Conservation (phyloP, 2,888 invertebrate species). For the Drosophila colorata region DNA sequence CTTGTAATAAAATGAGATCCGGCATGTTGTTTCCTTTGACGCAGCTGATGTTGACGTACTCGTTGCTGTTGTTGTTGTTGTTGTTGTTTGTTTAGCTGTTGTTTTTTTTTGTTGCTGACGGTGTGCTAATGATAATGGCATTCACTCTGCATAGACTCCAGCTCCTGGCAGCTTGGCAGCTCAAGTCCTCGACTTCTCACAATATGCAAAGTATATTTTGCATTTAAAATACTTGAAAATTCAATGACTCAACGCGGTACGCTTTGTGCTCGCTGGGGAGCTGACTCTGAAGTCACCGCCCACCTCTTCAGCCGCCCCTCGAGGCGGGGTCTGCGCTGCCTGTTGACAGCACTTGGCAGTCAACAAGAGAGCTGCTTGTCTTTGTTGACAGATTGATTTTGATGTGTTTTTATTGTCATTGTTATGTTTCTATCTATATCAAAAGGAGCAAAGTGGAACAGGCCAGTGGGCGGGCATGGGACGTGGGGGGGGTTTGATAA, state of each 20-base stretch:
- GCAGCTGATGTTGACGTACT: conserved; percentile 22
- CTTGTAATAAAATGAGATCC: conserved; percentile 80
- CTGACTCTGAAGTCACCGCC: conserved; percentile 17
- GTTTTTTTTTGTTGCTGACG: conserved; percentile 29
- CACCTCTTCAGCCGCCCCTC: conserved; percentile 3
- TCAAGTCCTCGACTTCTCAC: conserved; percentile 26
- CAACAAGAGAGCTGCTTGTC: conserved; percentile 34
- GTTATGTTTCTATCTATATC: conserved; percentile 57
- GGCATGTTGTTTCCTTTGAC: conserved; percentile 62
- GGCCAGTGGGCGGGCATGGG: conserved; percentile 1
- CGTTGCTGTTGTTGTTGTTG: conserved; percentile 3
- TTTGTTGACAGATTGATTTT: conserved; percentile 80
- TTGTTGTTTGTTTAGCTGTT: conserved; percentile 11
- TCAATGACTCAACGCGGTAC: conserved; percentile 41
- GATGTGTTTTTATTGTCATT: conserved; percentile 76
- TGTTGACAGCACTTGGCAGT: too few species aligned
- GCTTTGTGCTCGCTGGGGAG: conserved; percentile 13
- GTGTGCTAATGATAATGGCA: conserved; percentile 72
- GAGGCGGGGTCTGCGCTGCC: not conserved
- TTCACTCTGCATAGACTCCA: conserved; percentile 27
- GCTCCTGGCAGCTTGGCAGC: not conserved
- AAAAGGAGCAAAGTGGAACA: not conserved
- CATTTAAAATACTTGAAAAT: conserved; percentile 74
- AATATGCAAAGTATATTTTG: conserved; percentile 44
- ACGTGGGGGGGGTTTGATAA: not conserved